Conservation (phyloP, 2,888 invertebrate genomes). For the Criorhina ranunculi region DNA sequence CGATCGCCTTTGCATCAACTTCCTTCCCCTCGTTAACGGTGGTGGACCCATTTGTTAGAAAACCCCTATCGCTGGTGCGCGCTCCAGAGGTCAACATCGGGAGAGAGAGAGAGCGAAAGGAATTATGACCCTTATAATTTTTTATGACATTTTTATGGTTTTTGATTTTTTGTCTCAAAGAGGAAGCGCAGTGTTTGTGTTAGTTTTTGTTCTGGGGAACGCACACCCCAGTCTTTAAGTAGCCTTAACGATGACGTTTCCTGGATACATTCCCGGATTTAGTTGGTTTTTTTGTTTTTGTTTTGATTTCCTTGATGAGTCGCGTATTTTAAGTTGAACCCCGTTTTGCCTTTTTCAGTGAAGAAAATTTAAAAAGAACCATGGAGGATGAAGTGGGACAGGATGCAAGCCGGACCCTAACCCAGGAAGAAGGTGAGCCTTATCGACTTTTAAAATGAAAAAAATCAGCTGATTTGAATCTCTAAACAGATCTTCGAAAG, state of each 20-base stretch:
- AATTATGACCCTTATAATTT: conserved; percentile 41
- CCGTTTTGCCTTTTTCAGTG: conserved; percentile 60
- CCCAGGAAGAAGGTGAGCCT: conserved; percentile 60
- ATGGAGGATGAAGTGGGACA: conserved; percentile 61
- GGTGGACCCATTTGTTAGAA: conserved; percentile 14
- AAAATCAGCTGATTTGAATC: background rate
- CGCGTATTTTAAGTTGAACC: conserved; percentile 41
- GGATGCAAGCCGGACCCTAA: conserved; percentile 33
- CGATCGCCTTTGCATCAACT: conserved; percentile 31
- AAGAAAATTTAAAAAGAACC: conserved; percentile 19
- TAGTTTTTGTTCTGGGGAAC: background rate
- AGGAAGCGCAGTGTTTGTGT: conserved; percentile 45
- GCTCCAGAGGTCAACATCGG: background rate
- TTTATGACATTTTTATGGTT: conserved; percentile 55
- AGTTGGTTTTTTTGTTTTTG: background rate
- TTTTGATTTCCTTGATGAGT: background rate
- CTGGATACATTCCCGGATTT: background rate
- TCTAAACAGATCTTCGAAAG: conserved; percentile 55
- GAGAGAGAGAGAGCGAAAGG: conserved; percentile 14
- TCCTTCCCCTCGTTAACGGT: conserved; percentile 15
- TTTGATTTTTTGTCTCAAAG: conserved; percentile 31
- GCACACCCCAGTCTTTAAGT: background rate
- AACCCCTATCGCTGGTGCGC: too few relatives aligned
- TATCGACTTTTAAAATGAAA: background rate
- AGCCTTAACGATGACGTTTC: conserved; percentile 1